Conservation (phyloP, 2,888 invertebrate genomes). For the Labia minor region DNA sequence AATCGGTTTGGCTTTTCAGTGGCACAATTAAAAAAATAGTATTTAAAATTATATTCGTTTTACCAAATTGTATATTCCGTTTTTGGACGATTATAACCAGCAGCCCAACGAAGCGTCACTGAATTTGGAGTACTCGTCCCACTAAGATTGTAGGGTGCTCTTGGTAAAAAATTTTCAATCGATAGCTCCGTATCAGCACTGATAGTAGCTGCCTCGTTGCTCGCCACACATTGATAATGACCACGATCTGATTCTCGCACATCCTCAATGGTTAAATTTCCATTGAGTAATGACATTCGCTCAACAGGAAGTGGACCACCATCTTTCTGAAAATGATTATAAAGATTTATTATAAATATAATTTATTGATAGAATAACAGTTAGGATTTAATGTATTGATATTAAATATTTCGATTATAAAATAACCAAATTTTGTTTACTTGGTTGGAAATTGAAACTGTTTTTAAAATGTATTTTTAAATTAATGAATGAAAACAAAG, state of each 20-base stretch:
- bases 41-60: too few species aligned
- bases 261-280: conserved; percentile 71
- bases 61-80: conserved; percentile 77
- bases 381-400: too few species aligned
- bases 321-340: conserved; percentile 58
- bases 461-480: too few species aligned
- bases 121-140: conserved; percentile 60
- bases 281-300: conserved; percentile 54
- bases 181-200: conserved; percentile 67
- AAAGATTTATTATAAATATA: too few species aligned
- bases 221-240: conserved; percentile 56
- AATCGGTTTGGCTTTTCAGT: too few species aligned
- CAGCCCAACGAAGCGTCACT: conserved; percentile 72
- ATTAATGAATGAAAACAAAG: too few species aligned
- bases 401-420: too few species aligned
- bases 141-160: conserved; percentile 77
- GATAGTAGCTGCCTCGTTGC: conserved; percentile 80
- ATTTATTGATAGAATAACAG: too few species aligned
- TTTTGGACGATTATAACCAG: conserved; percentile 64
- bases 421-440: too few species aligned
- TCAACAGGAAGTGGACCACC: conserved; percentile 57
- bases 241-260: conserved; percentile 81
- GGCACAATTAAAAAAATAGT: too few species aligned
- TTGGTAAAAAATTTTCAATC: conserved; percentile 77
- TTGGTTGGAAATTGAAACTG: too few species aligned